A percentile compares a stretch with the other conserved stretches of the same genome.
phyloP scores from a whole-genome alignment of 2,888 invertebrate genomes.

The Acheta domesticus region DNA sequence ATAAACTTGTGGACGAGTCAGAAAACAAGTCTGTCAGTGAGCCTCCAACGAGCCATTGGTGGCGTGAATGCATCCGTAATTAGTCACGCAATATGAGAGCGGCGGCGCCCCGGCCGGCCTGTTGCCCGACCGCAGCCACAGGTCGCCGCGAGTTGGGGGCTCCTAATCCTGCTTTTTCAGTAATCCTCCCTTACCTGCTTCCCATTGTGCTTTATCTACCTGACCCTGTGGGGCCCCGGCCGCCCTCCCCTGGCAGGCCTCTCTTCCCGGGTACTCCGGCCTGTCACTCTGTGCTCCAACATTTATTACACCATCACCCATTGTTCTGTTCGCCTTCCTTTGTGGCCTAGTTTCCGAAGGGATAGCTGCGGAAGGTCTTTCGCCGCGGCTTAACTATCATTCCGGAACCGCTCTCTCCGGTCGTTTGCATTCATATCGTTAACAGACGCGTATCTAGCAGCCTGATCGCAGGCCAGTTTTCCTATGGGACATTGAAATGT shows the following conservation, averaged over 20 bases:
- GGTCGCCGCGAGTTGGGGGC: not conserved
- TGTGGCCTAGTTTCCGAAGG: slow-evolving; percentile 3
- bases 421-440: not conserved
- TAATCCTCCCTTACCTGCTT: slow-evolving; percentile 3
- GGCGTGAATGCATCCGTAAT: too few species aligned
- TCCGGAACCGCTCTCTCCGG: too few species aligned
- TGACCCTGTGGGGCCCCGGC: not conserved
- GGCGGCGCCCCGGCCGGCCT: not conserved
- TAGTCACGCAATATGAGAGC: too few species aligned
- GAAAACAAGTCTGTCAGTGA: too few species aligned
- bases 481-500: not conserved
- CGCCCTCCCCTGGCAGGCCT: not conserved
- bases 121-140: not conserved
- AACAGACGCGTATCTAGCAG: too few species aligned
- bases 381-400: not conserved
- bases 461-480: not conserved
- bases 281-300: slow-evolving; percentile 18
- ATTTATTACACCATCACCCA: slow-evolving; percentile 18
- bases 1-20: too few species aligned
- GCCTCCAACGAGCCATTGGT: too few species aligned
- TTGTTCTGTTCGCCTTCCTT: slow-evolving; percentile 3
- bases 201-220: slow-evolving; percentile 5
- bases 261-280: not conserved
- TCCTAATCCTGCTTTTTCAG: not conserved
- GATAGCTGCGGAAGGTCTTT: not conserved